A percentile compares a stretch with the other conserved stretches of the same genome.
These are phyloP conservation scores for Hirundo rustica DNA, from an alignment of 2,797 vertebrate genomes.

Conservation along the genomic window DNA sequence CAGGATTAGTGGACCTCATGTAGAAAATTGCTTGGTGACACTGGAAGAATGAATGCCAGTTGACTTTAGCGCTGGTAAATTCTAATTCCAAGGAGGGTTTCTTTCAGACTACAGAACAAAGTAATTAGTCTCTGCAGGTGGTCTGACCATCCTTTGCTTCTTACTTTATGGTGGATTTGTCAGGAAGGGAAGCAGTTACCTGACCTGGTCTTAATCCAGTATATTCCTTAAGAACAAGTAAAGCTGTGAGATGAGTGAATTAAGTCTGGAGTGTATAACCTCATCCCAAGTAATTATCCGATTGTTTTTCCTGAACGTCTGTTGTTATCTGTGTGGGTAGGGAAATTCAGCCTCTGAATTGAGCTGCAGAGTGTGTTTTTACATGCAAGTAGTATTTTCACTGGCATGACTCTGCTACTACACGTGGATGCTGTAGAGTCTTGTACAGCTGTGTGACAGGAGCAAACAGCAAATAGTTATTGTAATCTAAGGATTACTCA, in stretches of 20 bases:
- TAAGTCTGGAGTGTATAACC: slow-evolving; percentile 12
- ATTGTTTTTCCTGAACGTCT: slow-evolving; percentile 28
- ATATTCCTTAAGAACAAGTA: neutral
- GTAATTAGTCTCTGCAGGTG: neutral
- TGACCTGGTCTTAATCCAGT: slow-evolving; percentile 5
- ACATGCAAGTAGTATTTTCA: neutral
- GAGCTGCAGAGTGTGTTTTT: neutral
- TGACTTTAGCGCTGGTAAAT: neutral
- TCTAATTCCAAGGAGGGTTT: neutral
- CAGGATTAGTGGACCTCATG: neutral
- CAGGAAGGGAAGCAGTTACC: slow-evolving; percentile 27
- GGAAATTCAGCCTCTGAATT: neutral
- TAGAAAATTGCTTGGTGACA: neutral
- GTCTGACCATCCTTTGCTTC: neutral
- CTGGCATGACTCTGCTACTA: neutral
- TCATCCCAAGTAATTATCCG: neutral
- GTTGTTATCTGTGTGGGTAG: neutral
- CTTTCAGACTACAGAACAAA: neutral
- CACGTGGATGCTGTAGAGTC: neutral
- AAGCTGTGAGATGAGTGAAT: slow-evolving; percentile 30
- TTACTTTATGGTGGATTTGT: neutral
- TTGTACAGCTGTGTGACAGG: neutral
- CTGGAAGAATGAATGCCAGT: neutral
- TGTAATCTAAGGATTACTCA: neutral
- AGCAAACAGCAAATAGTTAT: neutral